Evolutionary conservation across 1,140 invertebrate species (phyloP), one percentile per base, ranked within the genome.

Genomic region (Tetragnatha versicolor): DNA sequence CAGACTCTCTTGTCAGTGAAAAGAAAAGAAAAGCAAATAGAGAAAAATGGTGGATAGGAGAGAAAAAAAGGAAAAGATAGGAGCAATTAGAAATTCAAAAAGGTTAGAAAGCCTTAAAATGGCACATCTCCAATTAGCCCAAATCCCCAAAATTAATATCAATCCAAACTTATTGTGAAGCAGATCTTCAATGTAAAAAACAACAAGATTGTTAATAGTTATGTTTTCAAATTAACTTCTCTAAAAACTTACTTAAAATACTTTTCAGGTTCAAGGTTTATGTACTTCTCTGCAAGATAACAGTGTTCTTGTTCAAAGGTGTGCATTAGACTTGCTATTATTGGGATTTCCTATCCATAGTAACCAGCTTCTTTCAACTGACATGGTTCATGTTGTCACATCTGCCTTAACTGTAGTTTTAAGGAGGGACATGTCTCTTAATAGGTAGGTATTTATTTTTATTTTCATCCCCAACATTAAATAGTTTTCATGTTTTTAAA

Each of bases 381-480:
- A 96, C 85, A 90, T 94, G 88, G 89, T 93, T 9, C 88, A 90
- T 63, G 86, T 98, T 63, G 89, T 95, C 1, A 93, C 92, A 29
- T 90, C 94, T 73, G 92, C 92, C 33, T 85, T 97, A 65, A 90
- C 91, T 39, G 94, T 96, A 1, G 91, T 98, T 78, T 86, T 98
- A 12, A 86, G 95, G 53, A 88, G 96, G 81, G 96, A 98, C 84
- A 95, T 96, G 92, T 96, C 94, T 53, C 88, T 98, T 17, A 98
- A 97, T 85, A 89, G 92, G 89, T 90, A 86, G 81, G 72, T 20
- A 35, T 51, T 61, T 22, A 47, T 49, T 68, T 31, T 20, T n/a
- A n/a, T n/a, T n/a, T n/a, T n/a, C n/a, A 55, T 25, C 22, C 22
- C 51, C 20, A 25, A 9, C 17, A 9, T 45, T 45, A 45, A 9